These are phyloP conservation scores for Cyprinodon variegatus DNA, from an alignment of 2,113 vertebrate genomes.

Conservation along the genomic window DNA sequence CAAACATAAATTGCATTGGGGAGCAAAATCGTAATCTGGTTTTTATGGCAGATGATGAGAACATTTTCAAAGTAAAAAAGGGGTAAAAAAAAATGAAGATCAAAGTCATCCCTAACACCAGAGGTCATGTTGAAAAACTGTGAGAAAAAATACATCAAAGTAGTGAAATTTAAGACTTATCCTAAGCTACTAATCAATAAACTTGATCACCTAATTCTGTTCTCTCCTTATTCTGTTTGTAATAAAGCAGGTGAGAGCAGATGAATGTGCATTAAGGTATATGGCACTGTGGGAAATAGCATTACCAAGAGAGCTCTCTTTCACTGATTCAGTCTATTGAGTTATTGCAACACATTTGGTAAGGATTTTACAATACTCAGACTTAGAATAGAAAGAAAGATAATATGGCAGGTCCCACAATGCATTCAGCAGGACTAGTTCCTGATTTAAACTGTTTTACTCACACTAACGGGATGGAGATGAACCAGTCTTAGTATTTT, in stretches of 20 bases:
- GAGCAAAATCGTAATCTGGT: no score
- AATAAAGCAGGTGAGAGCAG: slow-evolving; percentile 7
- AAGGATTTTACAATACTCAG: slow-evolving; percentile 19
- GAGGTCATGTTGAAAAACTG: slow-evolving; percentile 7
- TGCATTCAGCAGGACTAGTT: slow-evolving; percentile 17
- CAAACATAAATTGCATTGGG: no score
- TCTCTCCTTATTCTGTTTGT: slow-evolving; percentile 27
- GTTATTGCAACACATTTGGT: slow-evolving; percentile 25
- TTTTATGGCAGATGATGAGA: not conserved
- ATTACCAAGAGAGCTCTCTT: slow-evolving; percentile 5
- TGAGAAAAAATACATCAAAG: not conserved
- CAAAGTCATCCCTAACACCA: slow-evolving; percentile 24
- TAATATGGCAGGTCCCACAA: slow-evolving; percentile 21
- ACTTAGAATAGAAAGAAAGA: slow-evolving; percentile 2
- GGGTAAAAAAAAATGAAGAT: not conserved
- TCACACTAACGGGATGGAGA: slow-evolving; percentile 48
- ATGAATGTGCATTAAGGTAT: slow-evolving; percentile 23
- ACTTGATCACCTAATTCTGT: slow-evolving; percentile 32
- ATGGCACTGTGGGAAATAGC: slow-evolving; percentile 6
- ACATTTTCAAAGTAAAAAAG: not conserved
- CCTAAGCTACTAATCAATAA: slow-evolving; percentile 43
- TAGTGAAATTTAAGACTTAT: slow-evolving; percentile 1
- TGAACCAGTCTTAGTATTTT: slow-evolving; percentile 25
- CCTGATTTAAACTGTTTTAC: slow-evolving; percentile 65
- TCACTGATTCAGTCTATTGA: slow-evolving; percentile 40